Evolutionary conservation across 2,797 vertebrate genomes (phyloP).

Genomic region (Champsocephalus esox): DNA sequence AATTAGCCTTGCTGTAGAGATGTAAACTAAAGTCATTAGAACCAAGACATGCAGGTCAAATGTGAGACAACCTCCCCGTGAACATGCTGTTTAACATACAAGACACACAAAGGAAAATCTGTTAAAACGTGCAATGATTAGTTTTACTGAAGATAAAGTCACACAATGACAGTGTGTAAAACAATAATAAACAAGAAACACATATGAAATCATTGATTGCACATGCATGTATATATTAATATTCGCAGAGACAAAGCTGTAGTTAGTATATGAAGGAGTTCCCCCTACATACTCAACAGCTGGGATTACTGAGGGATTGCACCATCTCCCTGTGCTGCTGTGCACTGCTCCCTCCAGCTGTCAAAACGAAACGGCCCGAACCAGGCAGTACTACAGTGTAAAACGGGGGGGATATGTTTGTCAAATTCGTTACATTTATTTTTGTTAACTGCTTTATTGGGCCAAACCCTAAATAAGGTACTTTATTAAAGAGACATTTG

Average conservation of each 20-base stretch:
- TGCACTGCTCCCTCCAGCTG: constrained; percentile 39
- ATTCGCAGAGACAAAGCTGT: neutral
- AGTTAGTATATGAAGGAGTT: neutral
- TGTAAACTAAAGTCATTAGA: neutral
- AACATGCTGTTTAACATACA: neutral
- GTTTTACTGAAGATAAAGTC: neutral
- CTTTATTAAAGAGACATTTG: accelerated
- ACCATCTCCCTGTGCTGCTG: constrained; percentile 50
- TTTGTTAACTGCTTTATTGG: accelerated
- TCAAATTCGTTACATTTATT: accelerated
- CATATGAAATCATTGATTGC: neutral
- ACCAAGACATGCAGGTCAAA: neutral
- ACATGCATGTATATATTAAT: neutral
- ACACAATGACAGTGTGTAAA: no score
- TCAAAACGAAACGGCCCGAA: constrained; percentile 54
- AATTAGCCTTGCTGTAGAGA: neutral
- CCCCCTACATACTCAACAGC: neutral
- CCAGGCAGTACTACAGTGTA: constrained; percentile 29
- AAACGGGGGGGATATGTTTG: constrained; percentile 1
- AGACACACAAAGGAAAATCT: neutral
- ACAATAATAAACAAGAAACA: neutral
- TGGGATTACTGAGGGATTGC: constrained; percentile 61
- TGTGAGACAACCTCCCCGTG: neutral
- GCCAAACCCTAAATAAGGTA: accelerated
- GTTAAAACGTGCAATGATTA: neutral